Evolutionary conservation across 2,888 invertebrate genomes (phyloP), one percentile per base, ranked within the genome.

Genomic region (Lycocerus yunnanus): DNA sequence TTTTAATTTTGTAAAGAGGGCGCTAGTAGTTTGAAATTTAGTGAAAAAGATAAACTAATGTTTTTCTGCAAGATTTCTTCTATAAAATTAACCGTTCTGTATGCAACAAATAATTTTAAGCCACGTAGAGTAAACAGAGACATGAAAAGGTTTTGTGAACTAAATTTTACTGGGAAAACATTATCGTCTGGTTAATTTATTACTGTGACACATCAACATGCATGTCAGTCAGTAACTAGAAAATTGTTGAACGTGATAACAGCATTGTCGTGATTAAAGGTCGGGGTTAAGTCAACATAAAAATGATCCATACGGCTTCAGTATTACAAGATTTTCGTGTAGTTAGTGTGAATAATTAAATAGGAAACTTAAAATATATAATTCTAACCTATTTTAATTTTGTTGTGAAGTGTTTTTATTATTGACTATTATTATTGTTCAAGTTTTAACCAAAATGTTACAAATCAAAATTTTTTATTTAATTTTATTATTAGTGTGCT

Each of bases 401-500:
- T 18, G 16, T 18, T 3, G 61, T 18, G 6, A 13, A 61, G 61
- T 18, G n/a, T 13, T 61, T 61, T 61, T 18, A 18, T 15, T 61
- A 18, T 18, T 20, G 8, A 63, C 61, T 63, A n/a, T 63, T 20
- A n/a, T n/a, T n/a, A n/a, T n/a, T n/a, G 9, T 18, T 18, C 16
- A 18, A 18, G 61, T 63, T 63, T 43, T 43, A 43, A n/a, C 1
- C 43, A 43, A 43, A 43, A 43, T 43, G 43, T 43, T 43, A n/a
- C 43, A 43, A 43, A 43, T 43, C 15, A 58, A 16, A 18, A 20
- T 16, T 15, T 59, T 60, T 5, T 59, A 13, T 61, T 27, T 20
- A 13, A 58, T 21, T 15, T 15, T 58, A 65, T n/a, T 78, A n/a
- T 71, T 74, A 21, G 14, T 68, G 6, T 58, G 70, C n/a, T 74